Evolutionary conservation across 2,113 vertebrate genomes (phyloP), one percentile per base, ranked within the genome.

Genomic region (Papio anubis): DNA sequence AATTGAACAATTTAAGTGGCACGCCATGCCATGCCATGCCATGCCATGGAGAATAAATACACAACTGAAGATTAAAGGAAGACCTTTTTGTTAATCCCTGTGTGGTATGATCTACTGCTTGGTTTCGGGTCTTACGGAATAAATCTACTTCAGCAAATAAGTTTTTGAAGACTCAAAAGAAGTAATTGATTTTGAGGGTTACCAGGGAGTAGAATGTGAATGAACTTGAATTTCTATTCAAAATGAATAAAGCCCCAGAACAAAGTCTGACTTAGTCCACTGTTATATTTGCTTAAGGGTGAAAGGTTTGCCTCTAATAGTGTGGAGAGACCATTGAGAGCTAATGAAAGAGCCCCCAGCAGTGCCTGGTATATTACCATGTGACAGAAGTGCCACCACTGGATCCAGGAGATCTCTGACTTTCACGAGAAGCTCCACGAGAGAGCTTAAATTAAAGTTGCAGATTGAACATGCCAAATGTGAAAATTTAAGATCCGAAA

Each of bases 181-280:
- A 97, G 96, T 95, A 94, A 94, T 97, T 98, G 92, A 97, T 86
- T 98, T 97, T 93, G 97, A 98, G 98, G 94, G 96, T 98, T 97
- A 97, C 80, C 92, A 97, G 93, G 66, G 95, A 98, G 93, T 97
- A 96, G 89, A 59, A 84, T 96, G 96, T 96, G 91, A 97, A 92
- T 96, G 96, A 98, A 98, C 76, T 97, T 70, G 88, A 97, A 88
- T 97, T 98, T 96, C 75, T 97, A 75, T 98, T 97, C 94, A 97
- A 98, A 97, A 90, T 98, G 92, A 97, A 97, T 96, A 98, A 95
- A 95, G 90, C 78, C 87, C 72, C 82, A 95, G 98, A 97, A 97
- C 84, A 98, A 98, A 97, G 97, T 96, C 94, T 97, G 97, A 98
- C 68, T 97, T 96, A 90, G 92, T 97, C 94, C 96, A 97, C 92